Conservation (phyloP, 2,888 invertebrate species). For the Ophion costatus region DNA sequence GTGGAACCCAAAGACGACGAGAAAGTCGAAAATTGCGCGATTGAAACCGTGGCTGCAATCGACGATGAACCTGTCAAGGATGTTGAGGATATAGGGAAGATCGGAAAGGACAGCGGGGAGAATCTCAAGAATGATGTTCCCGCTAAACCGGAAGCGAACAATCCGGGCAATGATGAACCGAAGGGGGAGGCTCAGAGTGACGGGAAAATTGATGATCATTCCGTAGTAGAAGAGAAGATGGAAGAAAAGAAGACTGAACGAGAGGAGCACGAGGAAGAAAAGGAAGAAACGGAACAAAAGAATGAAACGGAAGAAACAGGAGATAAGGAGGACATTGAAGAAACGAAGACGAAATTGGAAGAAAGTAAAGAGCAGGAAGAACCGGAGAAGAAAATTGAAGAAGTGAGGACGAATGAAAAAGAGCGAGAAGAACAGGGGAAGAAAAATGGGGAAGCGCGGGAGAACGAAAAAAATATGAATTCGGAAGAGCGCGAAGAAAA, state of each 20-base stretch:
- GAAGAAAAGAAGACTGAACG: neutral
- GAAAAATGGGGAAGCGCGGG: too few relatives aligned
- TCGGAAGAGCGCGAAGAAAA: neutral
- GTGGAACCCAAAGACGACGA: neutral
- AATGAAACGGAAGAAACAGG: neutral
- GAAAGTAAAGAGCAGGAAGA: constrained; percentile 17
- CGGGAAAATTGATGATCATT: neutral
- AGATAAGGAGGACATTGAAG: constrained; percentile 24
- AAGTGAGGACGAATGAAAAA: neutral
- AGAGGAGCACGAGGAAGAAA: neutral
- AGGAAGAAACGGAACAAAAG: constrained; percentile 4
- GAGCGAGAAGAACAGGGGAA: too few relatives aligned
- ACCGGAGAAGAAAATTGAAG: neutral
- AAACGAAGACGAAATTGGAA: neutral
- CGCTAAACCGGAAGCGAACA: neutral
- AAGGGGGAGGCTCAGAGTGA: neutral
- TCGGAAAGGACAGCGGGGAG: neutral
- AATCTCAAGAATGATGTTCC: neutral
- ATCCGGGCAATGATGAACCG: neutral
- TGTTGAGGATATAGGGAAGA: neutral
- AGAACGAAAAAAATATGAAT: neutral
- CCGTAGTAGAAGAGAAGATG: constrained; percentile 4
- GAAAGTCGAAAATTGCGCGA: neutral
- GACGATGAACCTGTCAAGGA: neutral
- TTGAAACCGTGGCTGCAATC: neutral